Conservation (phyloP, 2,113 vertebrate genomes). For the Etheostoma cragini region DNA sequence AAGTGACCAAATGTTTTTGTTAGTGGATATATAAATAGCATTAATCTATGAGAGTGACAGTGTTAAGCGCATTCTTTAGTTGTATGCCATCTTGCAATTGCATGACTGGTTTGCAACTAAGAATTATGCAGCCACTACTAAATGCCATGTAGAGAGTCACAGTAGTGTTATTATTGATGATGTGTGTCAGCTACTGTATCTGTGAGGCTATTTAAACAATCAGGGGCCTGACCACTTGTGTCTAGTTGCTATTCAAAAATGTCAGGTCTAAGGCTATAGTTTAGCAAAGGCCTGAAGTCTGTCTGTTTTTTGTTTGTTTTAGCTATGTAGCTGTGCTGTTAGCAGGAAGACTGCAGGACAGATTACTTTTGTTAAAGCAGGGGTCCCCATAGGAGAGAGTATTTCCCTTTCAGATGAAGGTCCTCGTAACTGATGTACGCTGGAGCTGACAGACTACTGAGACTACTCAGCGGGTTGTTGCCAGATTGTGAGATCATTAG, state of each 20-base stretch:
- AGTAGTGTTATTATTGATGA: slow-evolving; percentile 26
- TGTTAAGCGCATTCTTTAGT: slow-evolving; percentile 20
- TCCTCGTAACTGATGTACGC: slow-evolving; percentile 53
- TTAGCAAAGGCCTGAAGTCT: slow-evolving; percentile 18
- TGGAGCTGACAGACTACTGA: slow-evolving; percentile 60
- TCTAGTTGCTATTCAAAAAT: slow-evolving; percentile 42
- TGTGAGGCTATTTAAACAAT: slow-evolving; percentile 45
- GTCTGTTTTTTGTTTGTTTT: slow-evolving; percentile 17
- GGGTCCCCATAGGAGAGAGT: slow-evolving; percentile 39
- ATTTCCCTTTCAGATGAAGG: slow-evolving; percentile 52
- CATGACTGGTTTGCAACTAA: slow-evolving; percentile 1
- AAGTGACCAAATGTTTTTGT: slow-evolving; percentile 32
- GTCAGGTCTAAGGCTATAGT: slow-evolving; percentile 35
- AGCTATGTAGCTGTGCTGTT: neutral
- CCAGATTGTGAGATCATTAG: slow-evolving; percentile 65
- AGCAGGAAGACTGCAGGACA: slow-evolving; percentile 16
- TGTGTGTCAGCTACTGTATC: slow-evolving; percentile 44
- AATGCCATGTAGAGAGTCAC: slow-evolving; percentile 32
- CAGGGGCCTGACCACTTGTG: slow-evolving; percentile 30
- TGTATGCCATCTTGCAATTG: slow-evolving; percentile 5
- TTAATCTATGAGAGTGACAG: slow-evolving; percentile 25
- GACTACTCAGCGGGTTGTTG: slow-evolving; percentile 41
- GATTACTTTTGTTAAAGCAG: slow-evolving; percentile 34
- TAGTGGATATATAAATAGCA: slow-evolving; percentile 32
- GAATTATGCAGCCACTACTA: slow-evolving; percentile 28